Evolutionary conservation across 1,140 invertebrate genomes (phyloP).

Genomic region (Drosophila busckii): DNA sequence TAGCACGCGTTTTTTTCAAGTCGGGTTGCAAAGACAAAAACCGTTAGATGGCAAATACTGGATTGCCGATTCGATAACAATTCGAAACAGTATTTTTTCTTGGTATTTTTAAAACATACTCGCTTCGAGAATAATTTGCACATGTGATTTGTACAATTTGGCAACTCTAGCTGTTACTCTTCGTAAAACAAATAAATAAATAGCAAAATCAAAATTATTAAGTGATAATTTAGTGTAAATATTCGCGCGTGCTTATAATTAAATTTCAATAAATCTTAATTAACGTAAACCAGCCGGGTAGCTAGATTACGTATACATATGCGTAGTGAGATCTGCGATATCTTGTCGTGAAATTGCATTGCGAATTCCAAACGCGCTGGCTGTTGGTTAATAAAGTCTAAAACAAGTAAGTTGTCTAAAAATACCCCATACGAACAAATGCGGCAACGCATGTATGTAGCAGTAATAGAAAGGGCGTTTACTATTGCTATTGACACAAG

Average conservation of each 20-base stretch:
- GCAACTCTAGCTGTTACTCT: too few relatives aligned
- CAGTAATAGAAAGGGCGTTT: conserved; percentile 15
- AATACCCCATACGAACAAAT: background rate
- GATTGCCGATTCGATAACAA: too few relatives aligned
- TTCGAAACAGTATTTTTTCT: too few relatives aligned
- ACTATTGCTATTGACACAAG: conserved; percentile 32
- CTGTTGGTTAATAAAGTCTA: conserved; percentile 13
- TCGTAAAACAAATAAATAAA: conserved; percentile 33
- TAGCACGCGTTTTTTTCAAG: too few relatives aligned
- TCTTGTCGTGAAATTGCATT: conserved; percentile 16
- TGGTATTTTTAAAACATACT: too few relatives aligned
- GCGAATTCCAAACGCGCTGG: conserved; percentile 13
- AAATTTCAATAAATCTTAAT: conserved; percentile 5
- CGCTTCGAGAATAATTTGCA: too few relatives aligned
- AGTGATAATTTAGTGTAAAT: conserved; percentile 17
- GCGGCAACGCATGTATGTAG: conserved; percentile 21
- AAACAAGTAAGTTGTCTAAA: conserved; percentile 21
- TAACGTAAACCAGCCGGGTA: background rate
- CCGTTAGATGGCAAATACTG: too few relatives aligned
- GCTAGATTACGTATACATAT: background rate
- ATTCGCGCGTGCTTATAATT: conserved; percentile 9
- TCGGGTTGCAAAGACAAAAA: too few relatives aligned
- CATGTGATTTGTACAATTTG: too few relatives aligned
- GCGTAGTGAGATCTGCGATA: conserved; percentile 1
- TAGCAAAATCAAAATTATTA: conserved; percentile 32